Evolutionary conservation across 2,113 vertebrate genomes (phyloP).

Genomic region (Tapirus terrestris): DNA sequence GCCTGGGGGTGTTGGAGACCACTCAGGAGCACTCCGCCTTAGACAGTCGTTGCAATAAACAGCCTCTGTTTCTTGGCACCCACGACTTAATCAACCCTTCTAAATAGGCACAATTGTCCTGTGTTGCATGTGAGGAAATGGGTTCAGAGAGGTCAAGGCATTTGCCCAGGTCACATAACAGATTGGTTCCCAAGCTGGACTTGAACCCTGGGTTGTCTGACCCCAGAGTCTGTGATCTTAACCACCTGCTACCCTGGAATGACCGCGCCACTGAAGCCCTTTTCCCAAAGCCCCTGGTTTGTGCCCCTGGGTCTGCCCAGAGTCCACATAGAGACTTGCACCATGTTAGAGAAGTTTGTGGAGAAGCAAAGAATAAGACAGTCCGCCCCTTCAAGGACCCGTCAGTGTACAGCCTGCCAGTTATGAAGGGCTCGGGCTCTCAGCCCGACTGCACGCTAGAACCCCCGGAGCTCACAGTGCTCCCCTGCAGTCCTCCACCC

Average conservation of each 20-base stretch:
- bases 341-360: not conserved
- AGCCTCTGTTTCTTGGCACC: not conserved
- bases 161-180: not conserved
- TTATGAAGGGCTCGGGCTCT: not conserved
- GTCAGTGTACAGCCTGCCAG: not conserved
- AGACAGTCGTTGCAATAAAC: not conserved
- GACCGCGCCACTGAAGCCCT: not conserved
- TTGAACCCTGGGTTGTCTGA: not conserved
- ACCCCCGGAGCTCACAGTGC: not conserved
- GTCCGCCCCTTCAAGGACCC: not conserved
- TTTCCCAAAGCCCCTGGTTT: not conserved
- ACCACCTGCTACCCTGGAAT: not conserved
- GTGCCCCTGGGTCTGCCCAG: not conserved
- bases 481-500: not conserved
- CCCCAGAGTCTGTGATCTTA: not conserved
- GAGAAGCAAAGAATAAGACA: not conserved
- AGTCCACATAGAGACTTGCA: not conserved
- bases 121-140: not conserved
- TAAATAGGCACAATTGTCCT: not conserved
- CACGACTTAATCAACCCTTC: not conserved
- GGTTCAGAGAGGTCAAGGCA: not conserved
- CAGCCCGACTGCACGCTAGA: accelerated
- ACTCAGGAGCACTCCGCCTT: too few relatives aligned
- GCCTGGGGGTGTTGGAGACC: not conserved
- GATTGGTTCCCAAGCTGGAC: not conserved